Base-by-base conservation (phyloP, 1,140 invertebrate genomes). In the Cherax quadricarinatus region DNA sequence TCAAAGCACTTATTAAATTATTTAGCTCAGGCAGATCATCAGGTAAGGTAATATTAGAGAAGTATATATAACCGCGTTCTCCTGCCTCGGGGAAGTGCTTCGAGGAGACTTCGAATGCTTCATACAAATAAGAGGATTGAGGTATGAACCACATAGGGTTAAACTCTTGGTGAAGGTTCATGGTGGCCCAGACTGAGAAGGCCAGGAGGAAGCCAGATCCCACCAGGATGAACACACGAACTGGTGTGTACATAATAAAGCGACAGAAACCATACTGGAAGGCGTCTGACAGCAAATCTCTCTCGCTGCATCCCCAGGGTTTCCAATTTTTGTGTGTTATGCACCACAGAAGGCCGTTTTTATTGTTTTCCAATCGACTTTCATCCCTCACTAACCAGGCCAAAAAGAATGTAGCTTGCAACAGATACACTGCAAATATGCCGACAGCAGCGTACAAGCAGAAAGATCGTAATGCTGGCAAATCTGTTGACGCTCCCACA, bases 401-500 rank as follows among this genome's bases (percentile, higher is more conserved):
- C 12, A 96, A 94, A 94, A 96, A 96, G 93, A 96, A 96, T 4
- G 95, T 96, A 9, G 96, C 94, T 83, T 96, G 95, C 62, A 96
- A 95, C 12, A 96, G 92, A 86, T 95, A 96, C 7, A 96, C 94
- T 78, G 95, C 96, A 5, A 96, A 88, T 78, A 96, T 96, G 14
- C 96, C 96, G 53, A 95, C 94, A 3, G 95, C 95, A n/a, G 96
- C 95, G 88, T 96, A 96, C 30, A 95, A 93, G 86, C 96, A 96
- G 88, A 96, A 96, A 0, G 95, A 96, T 48, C 94, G 94, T 0
- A 96, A 94, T 48, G 95, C 95, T 9, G 96, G 96, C 94, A 96
- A 95, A 14, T 95, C 95, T 3, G 95, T 96, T 6, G 95, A 96
- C n/a, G 96, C 96, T n/a, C 97, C 96, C 86, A 97, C 96, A 48